Base-by-base conservation (phyloP, 2,113 vertebrate genomes). In the Myodes glareolus region DNA sequence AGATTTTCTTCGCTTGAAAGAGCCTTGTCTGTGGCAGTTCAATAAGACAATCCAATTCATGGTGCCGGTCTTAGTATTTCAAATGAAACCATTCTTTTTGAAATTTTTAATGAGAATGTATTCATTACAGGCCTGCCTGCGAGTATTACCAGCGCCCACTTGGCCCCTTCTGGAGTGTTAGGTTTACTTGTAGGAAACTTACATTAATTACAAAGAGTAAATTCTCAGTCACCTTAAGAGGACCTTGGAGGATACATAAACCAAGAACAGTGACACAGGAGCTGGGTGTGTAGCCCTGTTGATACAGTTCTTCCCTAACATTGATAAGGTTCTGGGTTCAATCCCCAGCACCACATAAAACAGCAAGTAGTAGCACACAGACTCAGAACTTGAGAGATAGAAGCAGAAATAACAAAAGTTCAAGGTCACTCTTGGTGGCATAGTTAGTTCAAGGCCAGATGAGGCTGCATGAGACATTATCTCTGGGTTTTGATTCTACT, bases 1-100 rank as follows among this genome's bases (percentile, higher is more conserved):
- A 90, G 47, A 68, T 61, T 80, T 63, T 92, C 88, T 97, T 94
- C 93, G 33, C 68, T 97, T 92, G 39, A 80, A 92, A 95, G 58
- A 94, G 31, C 39, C 95, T 1, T 94, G 70, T 95, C 63, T 88
- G 68, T 94, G 67, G 63, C 42, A 94, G 94, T 95, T 50, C 75
- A 94, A 33, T 76, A 92, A 77, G 55, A 88, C 12, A 78, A 45
- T 91, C 3, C 27, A 92, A 73, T 87, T 96, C 72, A 92, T 50
- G 42, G 65, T n/a, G 42, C 23, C 11, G 65, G 23, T 68, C 27
- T 94, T 88, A 70, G 65, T 77, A 63, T 88, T 95, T 89, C 72
- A 95, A 92, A 75, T 94, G 50, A 97, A 96, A 75, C 3, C 17
- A 61, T 94, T 94, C 42, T 77, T 82, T 90, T 72, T 33, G 76